Evolutionary conservation across 53 echinoderm and acorn worm species (phyloP).

Genomic region (Echinarachnius parma): DNA sequence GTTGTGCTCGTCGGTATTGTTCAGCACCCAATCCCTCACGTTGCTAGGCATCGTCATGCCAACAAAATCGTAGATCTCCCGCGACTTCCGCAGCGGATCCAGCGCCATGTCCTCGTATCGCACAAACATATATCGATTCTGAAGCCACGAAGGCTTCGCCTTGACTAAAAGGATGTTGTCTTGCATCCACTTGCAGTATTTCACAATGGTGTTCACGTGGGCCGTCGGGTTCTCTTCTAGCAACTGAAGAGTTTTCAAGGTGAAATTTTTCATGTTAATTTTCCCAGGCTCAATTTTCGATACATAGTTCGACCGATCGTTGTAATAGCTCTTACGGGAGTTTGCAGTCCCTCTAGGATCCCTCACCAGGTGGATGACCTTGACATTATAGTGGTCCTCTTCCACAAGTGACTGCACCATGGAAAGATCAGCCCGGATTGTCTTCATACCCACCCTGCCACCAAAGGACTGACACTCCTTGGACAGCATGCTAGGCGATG

Average conservation of each 20-base stretch:
- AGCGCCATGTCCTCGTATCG: slow-evolving; percentile 39
- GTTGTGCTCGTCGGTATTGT: slow-evolving; percentile 1
- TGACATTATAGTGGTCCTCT: slow-evolving; percentile 56
- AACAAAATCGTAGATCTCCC: slow-evolving; percentile 29
- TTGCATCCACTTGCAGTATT: slow-evolving; percentile 23
- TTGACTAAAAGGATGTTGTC: slow-evolving; percentile 10
- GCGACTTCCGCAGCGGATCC: slow-evolving; percentile 3
- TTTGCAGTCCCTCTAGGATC: slow-evolving; percentile 82
- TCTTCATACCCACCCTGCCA: slow-evolving; percentile 60
- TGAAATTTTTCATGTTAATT: not conserved
- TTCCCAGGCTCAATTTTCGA: not conserved
- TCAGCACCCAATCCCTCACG: slow-evolving; percentile 14
- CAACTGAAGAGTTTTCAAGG: slow-evolving; percentile 29
- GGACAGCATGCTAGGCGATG: slow-evolving; percentile 21
- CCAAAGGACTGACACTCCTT: slow-evolving; percentile 27
- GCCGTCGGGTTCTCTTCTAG: not conserved
- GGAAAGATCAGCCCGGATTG: slow-evolving; percentile 61
- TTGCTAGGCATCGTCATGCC: slow-evolving; percentile 26
- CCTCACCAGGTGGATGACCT: slow-evolving; percentile 70
- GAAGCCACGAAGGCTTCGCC: slow-evolving; percentile 18
- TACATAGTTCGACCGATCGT: not conserved
- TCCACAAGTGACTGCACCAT: slow-evolving; percentile 50
- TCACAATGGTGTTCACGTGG: slow-evolving; percentile 37
- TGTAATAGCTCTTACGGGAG: slow-evolving; percentile 52
- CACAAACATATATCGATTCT: slow-evolving; percentile 21